phyloP scores from a whole-genome alignment of 2,888 invertebrate genomes.

The Allolobophora icterica region DNA sequence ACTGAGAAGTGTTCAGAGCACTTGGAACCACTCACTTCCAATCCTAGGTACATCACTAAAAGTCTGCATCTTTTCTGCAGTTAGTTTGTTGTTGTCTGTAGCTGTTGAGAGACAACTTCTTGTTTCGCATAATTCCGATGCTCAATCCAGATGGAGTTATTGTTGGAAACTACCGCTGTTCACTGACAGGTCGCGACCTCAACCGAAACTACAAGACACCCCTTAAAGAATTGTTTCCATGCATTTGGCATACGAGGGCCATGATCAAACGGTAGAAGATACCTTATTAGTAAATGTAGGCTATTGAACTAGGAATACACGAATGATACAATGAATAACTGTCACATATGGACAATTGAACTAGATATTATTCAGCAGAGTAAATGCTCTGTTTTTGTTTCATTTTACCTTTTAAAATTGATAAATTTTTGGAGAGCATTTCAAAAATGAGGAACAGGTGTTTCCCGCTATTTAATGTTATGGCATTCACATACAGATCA shows the following conservation, averaged over 20 bases:
- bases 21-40: not conserved
- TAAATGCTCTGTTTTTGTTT: not conserved
- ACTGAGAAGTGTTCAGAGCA: not conserved
- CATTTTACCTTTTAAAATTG: not conserved
- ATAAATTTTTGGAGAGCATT: no score
- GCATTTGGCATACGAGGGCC: slow-evolving; percentile 60
- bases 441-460: not conserved
- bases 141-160: slow-evolving; percentile 65
- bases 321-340: no score
- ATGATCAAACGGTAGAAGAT: slow-evolving; percentile 55
- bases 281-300: not conserved
- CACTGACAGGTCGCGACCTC: slow-evolving; percentile 61
- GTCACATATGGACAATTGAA: not conserved
- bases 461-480: not conserved
- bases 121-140: slow-evolving; percentile 65
- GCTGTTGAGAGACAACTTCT: slow-evolving; percentile 52
- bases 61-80: not conserved
- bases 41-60: not conserved
- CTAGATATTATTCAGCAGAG: not conserved
- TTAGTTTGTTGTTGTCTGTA: slow-evolving; percentile 31
- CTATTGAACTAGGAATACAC: not conserved
- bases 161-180: slow-evolving; percentile 64
- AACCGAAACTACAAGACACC: slow-evolving; percentile 65
- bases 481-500: not conserved
- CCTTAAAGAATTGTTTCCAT: slow-evolving; percentile 61